Percentiles rank a stretch among this genome's conserved stretches.
These are phyloP conservation scores for Papilio demoleus DNA, from an alignment of 2,888 invertebrate species.

Conservation along the genomic window DNA sequence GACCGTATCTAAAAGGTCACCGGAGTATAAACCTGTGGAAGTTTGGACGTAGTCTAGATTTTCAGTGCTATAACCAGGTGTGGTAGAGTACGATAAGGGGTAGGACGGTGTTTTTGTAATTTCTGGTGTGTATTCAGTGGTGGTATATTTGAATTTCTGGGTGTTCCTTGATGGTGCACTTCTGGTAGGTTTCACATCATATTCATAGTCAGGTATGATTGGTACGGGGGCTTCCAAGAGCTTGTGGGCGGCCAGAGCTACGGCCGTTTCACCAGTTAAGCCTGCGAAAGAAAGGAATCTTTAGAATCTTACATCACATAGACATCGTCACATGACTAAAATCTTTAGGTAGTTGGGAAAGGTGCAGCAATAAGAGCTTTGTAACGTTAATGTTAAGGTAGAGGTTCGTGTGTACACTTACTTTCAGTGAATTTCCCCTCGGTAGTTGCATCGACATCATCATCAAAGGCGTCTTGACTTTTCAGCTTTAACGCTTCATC, in stretches of 20 bases:
- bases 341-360: neutral
- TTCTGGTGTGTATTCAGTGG: slow-evolving; percentile 60
- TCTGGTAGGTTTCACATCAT: slow-evolving; percentile 59
- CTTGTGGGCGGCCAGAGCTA: slow-evolving; percentile 78
- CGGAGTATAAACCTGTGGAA: slow-evolving; percentile 51
- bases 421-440: slow-evolving; percentile 55
- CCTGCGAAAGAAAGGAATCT: slow-evolving; percentile 55
- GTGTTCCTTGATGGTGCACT: slow-evolving; percentile 57
- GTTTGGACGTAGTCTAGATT: slow-evolving; percentile 55
- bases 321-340: neutral
- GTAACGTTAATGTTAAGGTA: neutral
- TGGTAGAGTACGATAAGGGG: slow-evolving; percentile 63
- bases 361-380: neutral
- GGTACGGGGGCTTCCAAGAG: slow-evolving; percentile 76
- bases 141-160: slow-evolving; percentile 66
- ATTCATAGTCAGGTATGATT: slow-evolving; percentile 64
- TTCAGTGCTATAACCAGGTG: slow-evolving; percentile 57
- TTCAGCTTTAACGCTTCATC: slow-evolving; percentile 62
- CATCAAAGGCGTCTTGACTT: slow-evolving; percentile 54
- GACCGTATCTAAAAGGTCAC: slow-evolving; percentile 40
- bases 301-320: neutral
- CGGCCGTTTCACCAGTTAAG: slow-evolving; percentile 71
- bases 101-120: slow-evolving; percentile 56
- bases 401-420: neutral
- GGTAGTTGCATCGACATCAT: slow-evolving; percentile 55